A percentile compares a stretch with the other conserved stretches of the same genome.
Conservation (phyloP, 2,113 vertebrate genomes). For the Artemisiospiza belli region DNA sequence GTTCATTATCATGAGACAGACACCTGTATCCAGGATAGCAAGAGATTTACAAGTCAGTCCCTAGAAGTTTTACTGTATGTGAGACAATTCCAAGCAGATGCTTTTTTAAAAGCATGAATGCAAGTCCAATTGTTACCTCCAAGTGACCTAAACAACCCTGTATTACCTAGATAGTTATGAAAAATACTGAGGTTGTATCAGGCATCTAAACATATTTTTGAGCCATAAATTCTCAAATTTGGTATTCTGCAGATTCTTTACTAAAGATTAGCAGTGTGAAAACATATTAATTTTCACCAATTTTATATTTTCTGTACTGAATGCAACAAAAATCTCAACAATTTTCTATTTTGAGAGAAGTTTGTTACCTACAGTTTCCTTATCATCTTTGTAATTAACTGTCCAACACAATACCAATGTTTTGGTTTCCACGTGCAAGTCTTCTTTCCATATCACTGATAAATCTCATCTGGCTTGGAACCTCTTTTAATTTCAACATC, state of each 20-base stretch:
- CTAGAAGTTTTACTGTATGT: neutral
- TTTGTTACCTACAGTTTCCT: neutral
- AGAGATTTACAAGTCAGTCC: neutral
- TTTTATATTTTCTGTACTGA: neutral
- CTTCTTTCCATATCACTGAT: neutral
- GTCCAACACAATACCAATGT: neutral
- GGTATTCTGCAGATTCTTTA: neutral
- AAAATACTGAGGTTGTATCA: neutral
- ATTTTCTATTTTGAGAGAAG: neutral
- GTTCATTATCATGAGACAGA: neutral
- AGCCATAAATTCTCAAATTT: neutral
- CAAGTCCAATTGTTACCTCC: neutral
- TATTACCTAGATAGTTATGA: neutral
- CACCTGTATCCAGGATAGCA: neutral
- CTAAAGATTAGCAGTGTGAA: neutral
- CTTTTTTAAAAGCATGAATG: neutral
- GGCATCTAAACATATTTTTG: neutral
- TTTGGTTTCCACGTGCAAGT: neutral
- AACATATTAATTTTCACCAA: neutral
- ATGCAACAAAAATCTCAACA: neutral
- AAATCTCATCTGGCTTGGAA: neutral
- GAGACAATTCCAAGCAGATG: neutral
- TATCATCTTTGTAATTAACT: neutral
- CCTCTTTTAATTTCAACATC: neutral
- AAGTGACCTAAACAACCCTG: neutral